These are phyloP conservation scores for Melanotaenia pygmaea DNA, from an alignment of 2,797 vertebrate species.

Conservation along the genomic window DNA sequence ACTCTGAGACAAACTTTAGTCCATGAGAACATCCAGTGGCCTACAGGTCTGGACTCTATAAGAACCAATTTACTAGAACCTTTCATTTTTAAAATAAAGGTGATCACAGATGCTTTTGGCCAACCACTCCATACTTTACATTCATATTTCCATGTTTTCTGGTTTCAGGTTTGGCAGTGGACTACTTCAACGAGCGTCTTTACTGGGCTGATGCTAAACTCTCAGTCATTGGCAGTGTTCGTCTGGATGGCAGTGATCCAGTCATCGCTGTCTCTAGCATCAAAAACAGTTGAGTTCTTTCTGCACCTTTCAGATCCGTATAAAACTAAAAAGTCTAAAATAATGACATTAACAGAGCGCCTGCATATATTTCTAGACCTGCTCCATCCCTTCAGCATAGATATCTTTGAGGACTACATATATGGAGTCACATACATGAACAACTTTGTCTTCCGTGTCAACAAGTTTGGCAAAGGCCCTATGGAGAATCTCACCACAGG, in stretches of 20 bases:
- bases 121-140: not conserved
- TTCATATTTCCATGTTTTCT: conserved; percentile 28
- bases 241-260: conserved; percentile 91
- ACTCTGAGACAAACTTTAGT: conserved; percentile 93
- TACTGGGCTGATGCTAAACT: conserved; percentile 98
- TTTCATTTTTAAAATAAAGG: not conserved
- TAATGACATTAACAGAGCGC: not conserved
- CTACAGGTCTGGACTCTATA: conserved; percentile 84
- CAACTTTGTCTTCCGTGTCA: conserved; percentile 95
- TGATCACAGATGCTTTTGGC: not conserved
- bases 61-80: not conserved
- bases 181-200: conserved; percentile 96
- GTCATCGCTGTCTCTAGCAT: conserved; percentile 88
- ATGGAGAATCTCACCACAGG: conserved; percentile 92
- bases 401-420: conserved; percentile 97
- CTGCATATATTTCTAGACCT: conserved; percentile 80
- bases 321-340: not conserved
- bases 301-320: not conserved
- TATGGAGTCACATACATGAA: conserved; percentile 96
- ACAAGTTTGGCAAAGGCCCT: conserved; percentile 92
- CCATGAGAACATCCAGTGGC: conserved; percentile 97
- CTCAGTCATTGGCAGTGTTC: conserved; percentile 93
- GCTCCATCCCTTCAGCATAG: conserved; percentile 95
- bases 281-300: conserved; percentile 89
- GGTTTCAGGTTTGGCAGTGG: conserved; percentile 90